Evolutionary conservation across 1,140 invertebrate species (phyloP), one percentile per base, ranked within the genome.

Genomic region (Bombus ignitus): DNA sequence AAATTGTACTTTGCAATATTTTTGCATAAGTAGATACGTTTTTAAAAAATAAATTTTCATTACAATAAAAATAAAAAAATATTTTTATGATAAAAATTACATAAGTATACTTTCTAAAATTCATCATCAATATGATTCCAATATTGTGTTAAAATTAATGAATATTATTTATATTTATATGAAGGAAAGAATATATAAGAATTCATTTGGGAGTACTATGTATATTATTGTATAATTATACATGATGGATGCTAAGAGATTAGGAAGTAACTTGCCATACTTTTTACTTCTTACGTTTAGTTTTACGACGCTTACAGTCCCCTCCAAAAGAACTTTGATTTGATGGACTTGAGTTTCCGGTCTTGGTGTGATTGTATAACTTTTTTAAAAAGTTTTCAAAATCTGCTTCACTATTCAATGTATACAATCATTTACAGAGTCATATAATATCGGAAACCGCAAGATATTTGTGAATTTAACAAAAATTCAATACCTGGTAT

Each of bases 341-440:
- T 53, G 92, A 85, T 82, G 92, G 79, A 85, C 87, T 92, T 70
- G 92, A 81, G 77, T 90, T 88, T 66, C 93, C 93, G 76, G 94
- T 87, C 89, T 95, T 95, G 82, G 91, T 95, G 25, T 94, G 94
- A 68, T 95, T 95, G 91, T 96, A 96, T 66, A 97, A 92, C 93
- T 96, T 96, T 90, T 96, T 97, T 86, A 97, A 93, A 91, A 97
- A 96, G 88, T 97, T 96, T 91, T 97, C 96, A 74, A 97, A 94
- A 93, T 97, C 96, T 70, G 96, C 95, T 91, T 97, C 96, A 77
- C 96, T 96, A 89, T 72, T 93, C 47, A 65, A 70, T 73, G 47
- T n/a, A 10, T 6, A 70, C 62, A 81, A 83, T 32, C 57, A 77
- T 59, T 73, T 37, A 42, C 15, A 70, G 28, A 70, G 22, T 22